Percentiles rank a stretch among this genome's conserved stretches.
Evolutionary conservation across 2,888 invertebrate genomes (phyloP).

Genomic region (Diarsia dahlii): DNA sequence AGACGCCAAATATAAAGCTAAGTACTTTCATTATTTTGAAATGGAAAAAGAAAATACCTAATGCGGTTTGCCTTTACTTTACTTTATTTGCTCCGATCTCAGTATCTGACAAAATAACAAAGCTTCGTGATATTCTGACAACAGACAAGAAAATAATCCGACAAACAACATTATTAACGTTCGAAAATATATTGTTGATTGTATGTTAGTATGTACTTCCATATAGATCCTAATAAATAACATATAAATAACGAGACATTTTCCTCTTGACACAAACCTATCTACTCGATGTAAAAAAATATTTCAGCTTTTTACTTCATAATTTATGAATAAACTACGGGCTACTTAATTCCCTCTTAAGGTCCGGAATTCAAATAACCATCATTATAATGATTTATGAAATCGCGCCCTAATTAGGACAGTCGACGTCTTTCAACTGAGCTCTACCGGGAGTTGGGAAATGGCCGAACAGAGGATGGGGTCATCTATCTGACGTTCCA

Average conservation of each 20-base stretch:
- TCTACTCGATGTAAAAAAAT: neutral
- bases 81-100: conserved; percentile 24
- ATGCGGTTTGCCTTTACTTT: conserved; percentile 11
- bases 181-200: conserved; percentile 50
- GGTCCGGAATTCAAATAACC: conserved; percentile 69
- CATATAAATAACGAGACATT: conserved; percentile 45
- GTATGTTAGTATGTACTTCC: conserved; percentile 31
- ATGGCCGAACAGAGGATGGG: conserved; percentile 68
- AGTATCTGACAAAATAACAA: conserved; percentile 43
- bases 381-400: conserved; percentile 83
- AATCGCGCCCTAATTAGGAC: conserved; percentile 80
- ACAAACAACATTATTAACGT: conserved; percentile 58
- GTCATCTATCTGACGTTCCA: conserved; percentile 70
- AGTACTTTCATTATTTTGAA: conserved; percentile 32
- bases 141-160: conserved; percentile 50
- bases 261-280: conserved; percentile 9
- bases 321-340: conserved; percentile 48
- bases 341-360: conserved; percentile 67
- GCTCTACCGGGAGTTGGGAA: conserved; percentile 74
- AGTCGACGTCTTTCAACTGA: conserved; percentile 77
- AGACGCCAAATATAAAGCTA: conserved; percentile 27
- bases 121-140: conserved; percentile 33
- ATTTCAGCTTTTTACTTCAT: conserved; percentile 22
- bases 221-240: conserved; percentile 24
- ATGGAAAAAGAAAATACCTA: conserved; percentile 29